Evolutionary conservation across 2,113 vertebrate species (phyloP).

Genomic region (Ardeotis arabs): DNA sequence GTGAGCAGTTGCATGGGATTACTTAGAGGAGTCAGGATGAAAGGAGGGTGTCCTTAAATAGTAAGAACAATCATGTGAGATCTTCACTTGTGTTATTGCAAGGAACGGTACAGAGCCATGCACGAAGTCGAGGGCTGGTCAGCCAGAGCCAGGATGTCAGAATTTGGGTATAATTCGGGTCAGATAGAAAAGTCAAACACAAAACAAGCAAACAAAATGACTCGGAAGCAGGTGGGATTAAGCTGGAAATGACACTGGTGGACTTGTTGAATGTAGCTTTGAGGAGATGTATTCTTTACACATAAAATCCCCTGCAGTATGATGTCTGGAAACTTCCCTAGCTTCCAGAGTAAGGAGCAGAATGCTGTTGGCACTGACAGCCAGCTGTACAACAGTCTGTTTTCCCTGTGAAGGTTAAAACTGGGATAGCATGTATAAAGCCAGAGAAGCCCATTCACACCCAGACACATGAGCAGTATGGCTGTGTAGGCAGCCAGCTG

Average conservation of each 20-base stretch:
- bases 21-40: neutral
- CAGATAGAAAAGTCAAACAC: neutral
- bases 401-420: neutral
- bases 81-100: neutral
- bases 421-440: neutral
- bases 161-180: neutral
- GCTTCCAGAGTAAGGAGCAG: neutral
- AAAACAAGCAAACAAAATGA: neutral
- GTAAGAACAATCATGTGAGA: neutral
- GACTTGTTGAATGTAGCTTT: neutral
- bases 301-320: neutral
- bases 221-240: neutral
- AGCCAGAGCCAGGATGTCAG: neutral
- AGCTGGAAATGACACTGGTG: neutral
- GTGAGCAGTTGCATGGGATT: neutral
- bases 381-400: neutral
- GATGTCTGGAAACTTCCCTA: neutral
- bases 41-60: neutral
- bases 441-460: neutral
- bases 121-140: neutral
- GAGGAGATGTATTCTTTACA: neutral
- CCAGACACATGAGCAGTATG: neutral
- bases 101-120: neutral
- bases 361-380: neutral
- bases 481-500: neutral